A percentile compares a stretch with the other conserved stretches of the same genome.
These are phyloP conservation scores for Lutraria rhynchaena DNA, from an alignment of 1,140 invertebrate genomes.

Conservation along the genomic window DNA sequence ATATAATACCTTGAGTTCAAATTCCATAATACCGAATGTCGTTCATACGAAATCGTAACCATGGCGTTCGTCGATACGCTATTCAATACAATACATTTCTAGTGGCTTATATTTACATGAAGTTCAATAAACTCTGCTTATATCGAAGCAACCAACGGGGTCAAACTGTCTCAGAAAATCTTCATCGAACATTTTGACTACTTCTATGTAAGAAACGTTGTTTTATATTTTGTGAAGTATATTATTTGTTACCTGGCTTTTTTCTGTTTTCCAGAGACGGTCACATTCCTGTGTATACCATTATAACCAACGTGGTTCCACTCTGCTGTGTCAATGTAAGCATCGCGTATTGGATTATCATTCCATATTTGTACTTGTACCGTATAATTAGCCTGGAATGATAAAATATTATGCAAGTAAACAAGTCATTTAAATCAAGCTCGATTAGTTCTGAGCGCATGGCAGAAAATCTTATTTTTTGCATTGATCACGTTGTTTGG, in stretches of 20 bases:
- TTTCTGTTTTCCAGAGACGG: background rate
- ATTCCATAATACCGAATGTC: too few relatives aligned
- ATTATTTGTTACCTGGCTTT: constrained; percentile 19
- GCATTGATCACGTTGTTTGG: background rate
- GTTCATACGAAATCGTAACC: too few relatives aligned
- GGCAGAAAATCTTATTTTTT: background rate
- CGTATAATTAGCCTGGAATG: background rate
- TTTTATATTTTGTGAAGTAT: background rate
- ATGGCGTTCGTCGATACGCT: too few relatives aligned
- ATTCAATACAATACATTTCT: too few relatives aligned
- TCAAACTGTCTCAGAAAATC: too few relatives aligned
- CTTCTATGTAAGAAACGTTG: background rate
- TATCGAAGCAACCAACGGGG: too few relatives aligned
- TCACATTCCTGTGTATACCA: background rate
- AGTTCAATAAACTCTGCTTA: too few relatives aligned
- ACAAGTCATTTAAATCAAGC: background rate
- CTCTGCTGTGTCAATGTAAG: constrained; percentile 9
- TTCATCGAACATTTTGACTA: background rate
- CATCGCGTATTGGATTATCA: constrained; percentile 23
- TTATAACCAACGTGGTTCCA: background rate
- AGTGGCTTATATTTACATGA: too few relatives aligned
- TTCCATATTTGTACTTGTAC: constrained; percentile 36
- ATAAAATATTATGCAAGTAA: background rate
- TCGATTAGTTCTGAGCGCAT: background rate
- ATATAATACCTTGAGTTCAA: too few relatives aligned